These are phyloP conservation scores for Drosophila suzukii DNA, from an alignment of 1,140 invertebrate species.

Conservation along the genomic window DNA sequence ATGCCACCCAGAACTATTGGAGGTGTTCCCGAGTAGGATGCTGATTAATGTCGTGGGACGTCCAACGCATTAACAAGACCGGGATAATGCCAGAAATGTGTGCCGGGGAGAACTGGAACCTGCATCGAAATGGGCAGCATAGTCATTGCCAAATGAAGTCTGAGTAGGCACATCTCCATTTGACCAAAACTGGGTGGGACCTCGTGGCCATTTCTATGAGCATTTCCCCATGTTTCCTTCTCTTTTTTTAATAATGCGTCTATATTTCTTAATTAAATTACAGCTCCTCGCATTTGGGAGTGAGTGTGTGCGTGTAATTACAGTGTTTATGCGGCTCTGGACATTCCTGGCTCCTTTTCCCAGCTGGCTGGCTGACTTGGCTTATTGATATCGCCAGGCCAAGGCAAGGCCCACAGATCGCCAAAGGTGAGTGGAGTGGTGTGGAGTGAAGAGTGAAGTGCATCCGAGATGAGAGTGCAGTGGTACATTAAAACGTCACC, in stretches of 20 bases:
- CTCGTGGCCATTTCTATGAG: conserved; percentile 10
- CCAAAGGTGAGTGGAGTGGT: conserved; percentile 12
- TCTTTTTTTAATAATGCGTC: conserved; percentile 63
- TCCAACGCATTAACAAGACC: neutral
- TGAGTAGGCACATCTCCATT: conserved; percentile 36
- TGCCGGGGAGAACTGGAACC: conserved; percentile 13
- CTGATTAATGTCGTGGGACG: conserved; percentile 30
- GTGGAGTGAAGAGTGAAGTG: conserved; percentile 21
- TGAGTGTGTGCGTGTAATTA: conserved; percentile 58
- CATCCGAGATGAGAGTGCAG: conserved; percentile 37
- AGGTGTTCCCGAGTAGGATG: conserved; percentile 13
- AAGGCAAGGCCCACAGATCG: conserved; percentile 6
- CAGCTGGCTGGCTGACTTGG: conserved; percentile 38
- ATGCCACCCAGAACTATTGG: conserved; percentile 24
- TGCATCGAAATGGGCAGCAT: conserved; percentile 1
- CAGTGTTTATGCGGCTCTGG: conserved; percentile 57
- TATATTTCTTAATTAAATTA: conserved; percentile 82
- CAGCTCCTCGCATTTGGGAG: conserved; percentile 38
- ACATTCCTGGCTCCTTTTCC: conserved; percentile 34
- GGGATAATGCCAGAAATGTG: neutral
- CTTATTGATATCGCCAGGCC: conserved; percentile 64
- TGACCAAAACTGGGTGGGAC: conserved; percentile 39
- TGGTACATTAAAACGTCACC: conserved; percentile 81
- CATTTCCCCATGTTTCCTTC: conserved; percentile 7
- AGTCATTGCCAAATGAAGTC: conserved; percentile 18